Base-by-base conservation (phyloP, 2,113 vertebrate genomes). In the Ptilorrhoa leucosticta region DNA sequence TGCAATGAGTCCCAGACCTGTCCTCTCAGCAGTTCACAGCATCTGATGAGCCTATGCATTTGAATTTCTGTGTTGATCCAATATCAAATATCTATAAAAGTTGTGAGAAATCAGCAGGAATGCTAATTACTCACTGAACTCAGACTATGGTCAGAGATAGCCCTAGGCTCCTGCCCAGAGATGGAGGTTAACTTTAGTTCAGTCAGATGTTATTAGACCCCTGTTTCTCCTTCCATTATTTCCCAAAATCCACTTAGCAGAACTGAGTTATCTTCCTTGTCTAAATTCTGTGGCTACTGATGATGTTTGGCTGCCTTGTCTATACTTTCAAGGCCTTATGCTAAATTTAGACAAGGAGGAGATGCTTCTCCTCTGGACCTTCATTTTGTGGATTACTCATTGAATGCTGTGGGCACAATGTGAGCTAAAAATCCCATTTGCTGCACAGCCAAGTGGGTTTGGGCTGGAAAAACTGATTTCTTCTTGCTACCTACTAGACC, bases 341-440 rank as follows among this genome's bases (percentile, higher is more conserved):
- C 45, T 91, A 91, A 71, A 91, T 89, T 95, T 94, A 84, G 77
- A 48, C 18, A 37, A 71, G 57, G 44, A 95, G 56, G 78, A 64
- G 81, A 90, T 30, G 47, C 39, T 83, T 73, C 28, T 92, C 10
- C 54, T 77, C 42, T 42, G 23, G 15, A 76, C 40, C 26, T 89
- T 76, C n/a, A 53, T 76, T 96, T 89, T 81, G 15, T 61, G 72
- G 26, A 15, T 65, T 87, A 61, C 18, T 5, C 18, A 13, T 31
- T 68, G 69, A 57, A 60, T 85, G 20, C 28, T 89, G 11, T 35
- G 35, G 45, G n/a, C 31, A 76, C 21, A 51, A 9, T 27, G 35
- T 39, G 68, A 83, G 35, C 31, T 69, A 57, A 87, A 90, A 89
- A 71, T 76, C 19, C 15, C 26, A 42, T 83, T 79, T 85, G 30